Base-by-base conservation (phyloP, 2,113 vertebrate genomes). In the Lycaon pictus region DNA sequence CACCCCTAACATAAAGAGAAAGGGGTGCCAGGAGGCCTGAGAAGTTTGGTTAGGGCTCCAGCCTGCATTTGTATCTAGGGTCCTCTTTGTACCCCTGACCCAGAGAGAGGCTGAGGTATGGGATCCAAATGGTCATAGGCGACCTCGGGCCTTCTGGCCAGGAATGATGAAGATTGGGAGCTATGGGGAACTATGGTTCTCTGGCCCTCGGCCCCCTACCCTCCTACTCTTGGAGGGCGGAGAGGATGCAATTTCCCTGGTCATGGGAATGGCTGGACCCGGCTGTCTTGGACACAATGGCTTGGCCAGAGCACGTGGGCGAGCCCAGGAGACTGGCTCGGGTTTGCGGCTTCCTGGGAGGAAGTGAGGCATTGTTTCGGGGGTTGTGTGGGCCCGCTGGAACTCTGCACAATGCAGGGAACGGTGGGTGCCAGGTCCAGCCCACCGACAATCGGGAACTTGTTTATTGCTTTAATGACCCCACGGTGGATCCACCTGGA, bases 291-390 rank as follows among this genome's bases (percentile, higher is more conserved):
- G 69, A 96, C 97, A 98, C 98, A 98, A 99, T 98, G 98, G 96
- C 96, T 96, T 88, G 98, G 98, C 98, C 95, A 91, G 98, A 98
- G 96, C 97, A 2, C 90, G 98, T 85, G 98, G 98, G 98, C 96
- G 97, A 97, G 97, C 96, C 97, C 94, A 80, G 76, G 92, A 98
- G 97, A 98, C 95, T 97, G 98, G 94, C 96, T 37, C 56, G 1
- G 98, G 90, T 97, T 98, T 65, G 94, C 1, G 0, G 97, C 98
- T 98, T 99, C 98, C 98, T 98, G 97, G 97, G 0, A 92, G 98
- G 99, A 99, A 99, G 97, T 43, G 0, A 96, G 58, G 96, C 98
- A 98, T 99, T 99, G 98, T 98, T 97, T 91, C 84, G 69, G 63
- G 94, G 98, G 96, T 93, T 85, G 90, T 51, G 97, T 96, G 96